phyloP scores from a whole-genome alignment of 1,140 invertebrate genomes.

The Drosophila aff. region DNA sequence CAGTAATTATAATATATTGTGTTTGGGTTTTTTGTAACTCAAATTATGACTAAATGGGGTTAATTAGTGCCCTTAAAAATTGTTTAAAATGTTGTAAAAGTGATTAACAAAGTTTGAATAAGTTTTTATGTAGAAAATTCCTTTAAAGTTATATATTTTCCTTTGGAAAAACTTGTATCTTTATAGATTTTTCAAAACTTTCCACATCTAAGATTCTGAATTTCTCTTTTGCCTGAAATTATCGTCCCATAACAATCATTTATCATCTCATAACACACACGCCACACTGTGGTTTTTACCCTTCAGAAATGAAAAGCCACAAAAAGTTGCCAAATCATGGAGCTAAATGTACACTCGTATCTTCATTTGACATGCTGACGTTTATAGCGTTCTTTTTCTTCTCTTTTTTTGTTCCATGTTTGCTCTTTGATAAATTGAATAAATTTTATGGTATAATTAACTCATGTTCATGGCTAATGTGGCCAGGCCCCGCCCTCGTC shows the following conservation, averaged over 20 bases:
- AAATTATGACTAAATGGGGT: background rate
- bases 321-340: conserved; percentile 63
- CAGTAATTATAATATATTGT: conserved; percentile 9
- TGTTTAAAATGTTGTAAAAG: background rate
- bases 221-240: background rate
- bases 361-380: conserved; percentile 70
- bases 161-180: background rate
- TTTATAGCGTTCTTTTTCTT: conserved; percentile 44
- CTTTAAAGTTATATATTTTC: background rate
- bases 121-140: too few species aligned
- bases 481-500: conserved; percentile 35
- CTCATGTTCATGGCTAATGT: conserved; percentile 70
- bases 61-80: background rate
- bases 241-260: conserved; percentile 26
- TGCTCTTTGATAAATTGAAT: conserved; percentile 71
- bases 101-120: background rate
- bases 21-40: background rate
- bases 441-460: conserved; percentile 72
- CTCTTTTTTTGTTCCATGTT: conserved; percentile 31
- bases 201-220: background rate
- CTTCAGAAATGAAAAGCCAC: conserved; percentile 22
- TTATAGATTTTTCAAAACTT: too few species aligned
- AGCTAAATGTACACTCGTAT: conserved; percentile 43
- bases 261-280: conserved; percentile 37
- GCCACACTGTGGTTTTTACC: conserved; percentile 23